Percentiles rank a stretch among this genome's conserved stretches.
phyloP scores from a whole-genome alignment of 2,888 invertebrate genomes.

The Sussaba pulchella region DNA sequence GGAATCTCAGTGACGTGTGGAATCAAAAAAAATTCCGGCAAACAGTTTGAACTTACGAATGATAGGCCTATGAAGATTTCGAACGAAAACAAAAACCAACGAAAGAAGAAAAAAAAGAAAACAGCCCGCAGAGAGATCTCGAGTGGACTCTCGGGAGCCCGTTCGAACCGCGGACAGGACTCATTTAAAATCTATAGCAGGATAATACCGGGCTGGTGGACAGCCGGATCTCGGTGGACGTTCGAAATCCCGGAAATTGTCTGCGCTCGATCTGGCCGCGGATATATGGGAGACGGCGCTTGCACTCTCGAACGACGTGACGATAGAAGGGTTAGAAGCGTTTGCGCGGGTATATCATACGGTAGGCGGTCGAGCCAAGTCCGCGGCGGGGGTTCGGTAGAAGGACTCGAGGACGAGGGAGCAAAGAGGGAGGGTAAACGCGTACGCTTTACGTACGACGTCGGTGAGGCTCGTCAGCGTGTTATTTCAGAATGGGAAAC shows the following conservation, averaged over 20 bases:
- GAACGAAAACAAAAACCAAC: too few relatives aligned
- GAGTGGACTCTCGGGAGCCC: neutral
- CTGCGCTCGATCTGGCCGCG: neutral
- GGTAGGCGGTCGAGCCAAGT: too few relatives aligned
- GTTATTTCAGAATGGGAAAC: slow-evolving; percentile 51
- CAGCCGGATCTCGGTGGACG: slow-evolving; percentile 30
- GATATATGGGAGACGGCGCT: slow-evolving; percentile 38
- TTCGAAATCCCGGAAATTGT: slow-evolving; percentile 62
- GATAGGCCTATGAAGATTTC: slow-evolving; percentile 45
- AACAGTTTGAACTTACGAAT: slow-evolving; percentile 15
- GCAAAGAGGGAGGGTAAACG: neutral
- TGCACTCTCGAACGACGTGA: neutral
- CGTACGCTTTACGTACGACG: neutral
- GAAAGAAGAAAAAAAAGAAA: too few relatives aligned
- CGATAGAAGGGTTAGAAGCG: neutral
- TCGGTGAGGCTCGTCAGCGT: slow-evolving; percentile 59
- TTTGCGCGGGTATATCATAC: neutral
- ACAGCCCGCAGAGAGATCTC: neutral
- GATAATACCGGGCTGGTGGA: slow-evolving; percentile 12
- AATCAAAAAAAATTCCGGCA: slow-evolving; percentile 78
- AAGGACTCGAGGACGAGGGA: slow-evolving; percentile 36
- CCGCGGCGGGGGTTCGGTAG: neutral
- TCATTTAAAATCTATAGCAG: slow-evolving; percentile 41
- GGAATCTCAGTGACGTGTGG: slow-evolving; percentile 76
- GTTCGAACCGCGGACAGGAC: slow-evolving; percentile 23